A percentile compares a stretch with the other conserved stretches of the same genome.
phyloP scores from a whole-genome alignment of 2,888 invertebrate species.

The Bombyx huttoni region DNA sequence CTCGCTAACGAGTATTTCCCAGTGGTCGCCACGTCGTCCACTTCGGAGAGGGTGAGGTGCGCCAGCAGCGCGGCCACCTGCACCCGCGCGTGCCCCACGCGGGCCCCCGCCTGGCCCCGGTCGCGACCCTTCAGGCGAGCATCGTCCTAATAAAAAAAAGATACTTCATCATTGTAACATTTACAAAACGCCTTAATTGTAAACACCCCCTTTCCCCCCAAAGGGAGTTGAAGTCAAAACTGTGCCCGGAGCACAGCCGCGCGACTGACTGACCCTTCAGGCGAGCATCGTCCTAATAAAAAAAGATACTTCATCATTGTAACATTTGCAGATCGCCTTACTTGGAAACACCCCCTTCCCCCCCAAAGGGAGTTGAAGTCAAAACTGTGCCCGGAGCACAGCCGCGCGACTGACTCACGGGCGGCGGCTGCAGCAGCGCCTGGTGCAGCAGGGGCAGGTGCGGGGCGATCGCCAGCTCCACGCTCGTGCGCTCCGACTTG shows the following conservation, averaged over 20 bases:
- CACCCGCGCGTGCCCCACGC: slow-evolving; percentile 78
- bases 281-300: not conserved
- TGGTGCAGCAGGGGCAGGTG: slow-evolving; percentile 62
- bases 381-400: no score
- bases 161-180: no score
- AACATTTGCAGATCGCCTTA: no score
- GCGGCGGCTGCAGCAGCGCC: slow-evolving; percentile 35
- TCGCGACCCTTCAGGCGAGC: not conserved
- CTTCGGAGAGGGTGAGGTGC: slow-evolving; percentile 81
- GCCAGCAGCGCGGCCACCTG: slow-evolving; percentile 86
- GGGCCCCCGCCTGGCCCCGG: slow-evolving; percentile 14
- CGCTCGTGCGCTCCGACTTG: slow-evolving; percentile 20
- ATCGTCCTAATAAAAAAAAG: not conserved
- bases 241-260: no score
- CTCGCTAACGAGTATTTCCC: slow-evolving; percentile 22
- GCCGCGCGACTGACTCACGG: no score
- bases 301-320: no score
- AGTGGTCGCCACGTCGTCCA: slow-evolving; percentile 79
- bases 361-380: no score
- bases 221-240: no score
- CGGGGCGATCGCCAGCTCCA: slow-evolving; percentile 53
- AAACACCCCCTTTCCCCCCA: no score
- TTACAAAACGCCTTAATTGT: no score
- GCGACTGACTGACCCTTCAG: no score
- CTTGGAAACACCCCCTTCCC: no score